Conservation (phyloP, 2,888 invertebrate genomes). For the Leptopilina myrica region DNA sequence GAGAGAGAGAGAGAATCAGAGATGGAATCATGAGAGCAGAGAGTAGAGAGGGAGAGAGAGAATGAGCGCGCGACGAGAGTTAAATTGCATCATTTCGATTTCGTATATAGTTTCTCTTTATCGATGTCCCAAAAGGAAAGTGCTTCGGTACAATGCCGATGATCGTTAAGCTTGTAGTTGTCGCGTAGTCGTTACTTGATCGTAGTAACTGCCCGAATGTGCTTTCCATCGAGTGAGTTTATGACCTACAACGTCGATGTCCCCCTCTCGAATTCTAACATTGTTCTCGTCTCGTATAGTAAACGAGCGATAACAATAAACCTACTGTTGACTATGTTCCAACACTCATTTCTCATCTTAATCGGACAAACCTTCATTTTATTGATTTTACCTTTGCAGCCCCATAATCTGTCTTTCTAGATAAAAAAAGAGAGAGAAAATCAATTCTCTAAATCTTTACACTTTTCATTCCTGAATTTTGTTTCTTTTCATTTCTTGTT, state of each 20-base stretch:
- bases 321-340: slow-evolving; percentile 21
- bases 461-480: not conserved
- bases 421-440: no score
- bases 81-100: slow-evolving; percentile 23
- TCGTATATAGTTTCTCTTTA: slow-evolving; percentile 27
- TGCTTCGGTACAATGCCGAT: slow-evolving; percentile 34
- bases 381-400: slow-evolving; percentile 5
- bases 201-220: slow-evolving; percentile 38
- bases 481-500: not conserved
- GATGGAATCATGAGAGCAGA: not conserved
- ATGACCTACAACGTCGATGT: slow-evolving; percentile 35
- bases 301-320: slow-evolving; percentile 40
- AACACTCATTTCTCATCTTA: slow-evolving; percentile 30
- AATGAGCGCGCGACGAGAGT: not conserved
- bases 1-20: not conserved
- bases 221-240: slow-evolving; percentile 41
- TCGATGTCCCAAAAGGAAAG: slow-evolving; percentile 26
- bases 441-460: no score
- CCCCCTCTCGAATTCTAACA: slow-evolving; percentile 39
- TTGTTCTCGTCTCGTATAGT: slow-evolving; percentile 30
- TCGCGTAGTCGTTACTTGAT: slow-evolving; percentile 38
- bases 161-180: slow-evolving; percentile 40
- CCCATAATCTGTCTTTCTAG: no score
- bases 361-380: slow-evolving; percentile 11
- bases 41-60: not conserved